Percentiles rank a stretch among this genome's conserved stretches.
Evolutionary conservation across 2,888 invertebrate species (phyloP).

Genomic region (Danaus chrysippus): DNA sequence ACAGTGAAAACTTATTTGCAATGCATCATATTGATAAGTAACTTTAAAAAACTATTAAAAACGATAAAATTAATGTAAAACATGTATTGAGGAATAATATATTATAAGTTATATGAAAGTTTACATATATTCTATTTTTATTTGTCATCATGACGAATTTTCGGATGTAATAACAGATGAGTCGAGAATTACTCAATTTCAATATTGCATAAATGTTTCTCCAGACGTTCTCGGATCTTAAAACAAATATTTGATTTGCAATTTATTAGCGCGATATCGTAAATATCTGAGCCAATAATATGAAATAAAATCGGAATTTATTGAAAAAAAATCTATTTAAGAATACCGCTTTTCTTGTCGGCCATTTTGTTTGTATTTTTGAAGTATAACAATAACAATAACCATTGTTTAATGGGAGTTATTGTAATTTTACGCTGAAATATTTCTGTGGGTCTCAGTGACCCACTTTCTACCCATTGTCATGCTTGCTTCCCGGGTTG

Average conservation of each 20-base stretch:
- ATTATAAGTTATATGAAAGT: too few relatives aligned
- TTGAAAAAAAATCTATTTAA: neutral
- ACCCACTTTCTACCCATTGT: constrained; percentile 3
- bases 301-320: neutral
- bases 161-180: neutral
- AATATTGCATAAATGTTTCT: neutral
- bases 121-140: too few relatives aligned
- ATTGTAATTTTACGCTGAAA: too few relatives aligned
- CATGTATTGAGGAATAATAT: too few relatives aligned
- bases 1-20: too few relatives aligned
- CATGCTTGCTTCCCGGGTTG: constrained; percentile 14
- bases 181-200: neutral
- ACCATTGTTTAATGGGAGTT: too few relatives aligned
- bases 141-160: neutral
- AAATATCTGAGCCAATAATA: neutral
- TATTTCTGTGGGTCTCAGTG: neutral
- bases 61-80: too few relatives aligned
- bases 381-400: too few relatives aligned
- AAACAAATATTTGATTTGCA: constrained; percentile 1
- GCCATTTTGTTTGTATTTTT: too few relatives aligned
- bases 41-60: too few relatives aligned
- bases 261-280: neutral
- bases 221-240: neutral
- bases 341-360: neutral
- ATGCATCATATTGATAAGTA: too few relatives aligned